These are phyloP conservation scores for Agonum fuliginosum DNA, from an alignment of 2,888 invertebrate genomes.

Conservation along the genomic window DNA sequence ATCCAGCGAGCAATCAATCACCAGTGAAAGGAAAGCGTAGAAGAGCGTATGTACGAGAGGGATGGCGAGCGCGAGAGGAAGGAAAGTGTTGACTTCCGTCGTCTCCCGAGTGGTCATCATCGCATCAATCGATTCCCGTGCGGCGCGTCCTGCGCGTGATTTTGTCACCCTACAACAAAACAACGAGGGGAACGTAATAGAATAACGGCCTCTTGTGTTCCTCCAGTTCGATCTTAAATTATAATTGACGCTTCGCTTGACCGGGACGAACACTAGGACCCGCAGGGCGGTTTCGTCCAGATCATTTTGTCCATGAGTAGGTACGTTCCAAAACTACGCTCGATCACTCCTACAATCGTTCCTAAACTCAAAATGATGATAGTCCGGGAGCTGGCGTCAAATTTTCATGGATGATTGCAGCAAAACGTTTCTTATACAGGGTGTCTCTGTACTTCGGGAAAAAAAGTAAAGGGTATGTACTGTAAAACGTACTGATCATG, in stretches of 20 bases:
- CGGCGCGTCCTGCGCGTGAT: slow-evolving; percentile 50
- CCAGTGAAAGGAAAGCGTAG: neutral
- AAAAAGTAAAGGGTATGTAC: too few species aligned
- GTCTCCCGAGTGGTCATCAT: slow-evolving; percentile 48
- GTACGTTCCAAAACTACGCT: too few species aligned
- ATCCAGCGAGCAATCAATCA: slow-evolving; percentile 26
- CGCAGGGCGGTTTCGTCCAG: too few species aligned
- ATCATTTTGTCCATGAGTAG: too few species aligned
- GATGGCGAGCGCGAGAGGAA: neutral
- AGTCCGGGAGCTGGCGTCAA: too few species aligned
- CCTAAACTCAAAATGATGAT: too few species aligned
- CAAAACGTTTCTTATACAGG: too few species aligned
- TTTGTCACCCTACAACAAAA: slow-evolving; percentile 51
- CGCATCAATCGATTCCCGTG: slow-evolving; percentile 49
- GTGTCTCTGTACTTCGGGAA: too few species aligned
- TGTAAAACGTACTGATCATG: too few species aligned
- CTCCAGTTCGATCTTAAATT: slow-evolving; percentile 40
- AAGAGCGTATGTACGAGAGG: neutral
- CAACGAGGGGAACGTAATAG: slow-evolving; percentile 39
- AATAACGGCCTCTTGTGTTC: slow-evolving; percentile 40
- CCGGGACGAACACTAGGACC: neutral
- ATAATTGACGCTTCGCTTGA: slow-evolving; percentile 32
- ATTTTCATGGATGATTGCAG: too few species aligned
- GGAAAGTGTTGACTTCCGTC: slow-evolving; percentile 49
- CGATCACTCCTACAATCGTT: too few species aligned